Conservation (phyloP, 2,113 vertebrate species). For the Micronisus gabar region DNA sequence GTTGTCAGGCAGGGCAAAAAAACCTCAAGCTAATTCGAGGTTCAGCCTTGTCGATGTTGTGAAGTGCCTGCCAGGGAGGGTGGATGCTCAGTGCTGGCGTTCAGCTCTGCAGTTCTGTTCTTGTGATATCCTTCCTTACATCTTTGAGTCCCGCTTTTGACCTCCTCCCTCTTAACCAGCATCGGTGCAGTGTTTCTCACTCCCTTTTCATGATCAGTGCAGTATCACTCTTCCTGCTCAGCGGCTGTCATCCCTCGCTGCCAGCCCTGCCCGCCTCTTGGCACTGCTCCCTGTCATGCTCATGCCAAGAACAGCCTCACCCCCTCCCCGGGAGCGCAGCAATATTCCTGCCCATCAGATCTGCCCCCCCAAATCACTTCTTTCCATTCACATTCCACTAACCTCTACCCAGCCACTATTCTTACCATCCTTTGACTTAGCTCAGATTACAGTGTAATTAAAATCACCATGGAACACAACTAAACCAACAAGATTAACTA, state of each 20-base stretch:
- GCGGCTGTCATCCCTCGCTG: not conserved
- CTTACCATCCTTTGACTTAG: slow-evolving; percentile 60
- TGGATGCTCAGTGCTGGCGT: not conserved
- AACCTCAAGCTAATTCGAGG: not conserved
- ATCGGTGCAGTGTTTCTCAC: not conserved
- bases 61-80: not conserved
- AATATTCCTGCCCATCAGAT: slow-evolving; percentile 27
- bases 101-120: not conserved
- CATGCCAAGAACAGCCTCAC: not conserved
- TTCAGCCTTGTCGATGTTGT: not conserved
- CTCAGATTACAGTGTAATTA: slow-evolving; percentile 70
- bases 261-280: not conserved
- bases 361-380: not conserved
- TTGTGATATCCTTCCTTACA: not conserved
- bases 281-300: not conserved
- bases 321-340: not conserved
- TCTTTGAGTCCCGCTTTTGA: not conserved
- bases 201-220: not conserved
- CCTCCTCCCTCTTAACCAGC: not conserved
- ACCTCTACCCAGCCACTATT: slow-evolving; percentile 40
- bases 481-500: slow-evolving; percentile 62
- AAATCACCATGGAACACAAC: slow-evolving; percentile 61
- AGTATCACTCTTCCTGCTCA: not conserved
- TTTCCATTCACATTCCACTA: slow-evolving; percentile 47
- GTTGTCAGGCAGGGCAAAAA: not conserved